Percentiles rank a stretch among this genome's conserved stretches.
Evolutionary conservation across 2,888 invertebrate genomes (phyloP).

Genomic region (Dynastes grantii): DNA sequence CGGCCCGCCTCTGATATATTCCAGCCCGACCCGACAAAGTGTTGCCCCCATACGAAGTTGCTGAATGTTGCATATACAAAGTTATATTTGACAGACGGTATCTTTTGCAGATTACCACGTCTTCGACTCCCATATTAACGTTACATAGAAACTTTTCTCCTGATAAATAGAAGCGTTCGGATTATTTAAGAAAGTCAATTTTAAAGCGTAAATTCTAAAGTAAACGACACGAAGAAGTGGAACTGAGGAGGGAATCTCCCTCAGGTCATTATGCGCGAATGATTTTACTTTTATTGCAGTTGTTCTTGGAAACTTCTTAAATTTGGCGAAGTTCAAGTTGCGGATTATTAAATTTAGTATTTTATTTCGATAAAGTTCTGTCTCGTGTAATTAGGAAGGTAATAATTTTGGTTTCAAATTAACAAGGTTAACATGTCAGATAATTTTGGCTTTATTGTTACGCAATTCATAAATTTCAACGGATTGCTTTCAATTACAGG

Average conservation of each 20-base stretch:
- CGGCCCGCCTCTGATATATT: no score
- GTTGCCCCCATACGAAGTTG: no score
- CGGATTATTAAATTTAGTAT: slow-evolving; percentile 39
- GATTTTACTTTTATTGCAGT: slow-evolving; percentile 46
- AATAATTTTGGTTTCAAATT: slow-evolving; percentile 14
- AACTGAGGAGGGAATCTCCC: slow-evolving; percentile 29
- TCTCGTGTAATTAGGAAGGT: not conserved
- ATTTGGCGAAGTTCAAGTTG: slow-evolving; percentile 37
- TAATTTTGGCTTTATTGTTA: not conserved
- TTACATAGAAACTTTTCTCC: no score
- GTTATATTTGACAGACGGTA: no score
- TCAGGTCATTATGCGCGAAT: slow-evolving; percentile 37
- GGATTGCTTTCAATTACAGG: no score
- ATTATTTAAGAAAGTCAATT: slow-evolving; percentile 30
- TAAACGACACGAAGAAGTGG: slow-evolving; percentile 37
- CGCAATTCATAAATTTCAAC: no score
- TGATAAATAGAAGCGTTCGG: slow-evolving; percentile 34
- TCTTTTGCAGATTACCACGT: no score
- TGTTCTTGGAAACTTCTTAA: slow-evolving; percentile 44
- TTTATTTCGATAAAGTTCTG: slow-evolving; percentile 23
- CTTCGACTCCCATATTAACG: no score
- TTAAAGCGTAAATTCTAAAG: slow-evolving; percentile 29
- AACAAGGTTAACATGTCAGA: not conserved
- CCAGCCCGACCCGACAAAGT: no score
- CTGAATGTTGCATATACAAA: no score